Conservation (phyloP, 2,797 vertebrate species). For the Amblyraja radiata region DNA sequence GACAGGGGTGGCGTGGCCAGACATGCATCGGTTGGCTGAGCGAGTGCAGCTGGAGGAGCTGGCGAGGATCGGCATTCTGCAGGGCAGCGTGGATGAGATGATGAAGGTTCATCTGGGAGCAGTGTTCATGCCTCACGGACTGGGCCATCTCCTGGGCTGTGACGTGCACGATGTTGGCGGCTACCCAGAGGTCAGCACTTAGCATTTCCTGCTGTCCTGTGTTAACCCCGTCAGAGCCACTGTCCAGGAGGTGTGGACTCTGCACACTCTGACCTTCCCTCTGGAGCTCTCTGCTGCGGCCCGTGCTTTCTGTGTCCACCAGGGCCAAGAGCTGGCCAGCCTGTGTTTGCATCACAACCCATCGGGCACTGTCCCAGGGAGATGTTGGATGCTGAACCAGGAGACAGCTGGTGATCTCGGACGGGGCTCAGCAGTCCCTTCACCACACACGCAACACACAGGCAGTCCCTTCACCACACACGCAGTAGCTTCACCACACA, state of each 20-base stretch:
- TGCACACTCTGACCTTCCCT: no score
- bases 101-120: constrained; percentile 82
- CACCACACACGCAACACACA: no score
- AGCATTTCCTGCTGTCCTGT: constrained; percentile 35
- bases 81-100: constrained; percentile 80
- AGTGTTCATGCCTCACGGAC: constrained; percentile 90
- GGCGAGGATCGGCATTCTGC: constrained; percentile 71
- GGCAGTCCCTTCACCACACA: no score
- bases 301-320: neutral
- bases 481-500: no score
- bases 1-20: constrained; percentile 75
- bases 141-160: constrained; percentile 90
- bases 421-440: no score
- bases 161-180: constrained; percentile 93
- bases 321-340: neutral
- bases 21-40: constrained; percentile 87
- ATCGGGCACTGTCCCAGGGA: neutral
- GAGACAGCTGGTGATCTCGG: no score
- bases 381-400: no score
- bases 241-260: no score
- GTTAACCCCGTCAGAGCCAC: neutral
- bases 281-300: neutral
- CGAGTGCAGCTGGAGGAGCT: constrained; percentile 85
- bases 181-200: constrained; percentile 78
- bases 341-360: neutral